Percentiles rank a stretch among this genome's conserved stretches.
Conservation (phyloP, 2,797 vertebrate genomes). For the Hipposideros larvatus region DNA sequence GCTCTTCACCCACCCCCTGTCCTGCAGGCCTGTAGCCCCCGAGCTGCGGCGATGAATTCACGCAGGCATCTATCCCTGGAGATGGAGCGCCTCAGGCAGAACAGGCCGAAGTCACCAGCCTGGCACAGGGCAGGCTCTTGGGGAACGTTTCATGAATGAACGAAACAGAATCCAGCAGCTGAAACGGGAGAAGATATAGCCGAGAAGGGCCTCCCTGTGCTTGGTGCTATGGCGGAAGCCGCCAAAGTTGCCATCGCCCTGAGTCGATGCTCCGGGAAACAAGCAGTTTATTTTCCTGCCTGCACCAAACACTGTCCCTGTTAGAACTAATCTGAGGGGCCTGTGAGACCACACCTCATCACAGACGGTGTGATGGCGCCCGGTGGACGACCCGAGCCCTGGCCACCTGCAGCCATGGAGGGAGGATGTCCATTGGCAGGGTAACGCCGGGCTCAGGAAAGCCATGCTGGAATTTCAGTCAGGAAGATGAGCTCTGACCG, state of each 20-base stretch:
- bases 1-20: neutral
- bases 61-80: fast-evolving
- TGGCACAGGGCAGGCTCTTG: neutral
- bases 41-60: fast-evolving
- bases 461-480: fast-evolving
- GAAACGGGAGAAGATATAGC: neutral
- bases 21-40: fast-evolving
- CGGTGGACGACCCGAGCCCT: neutral
- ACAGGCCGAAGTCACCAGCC: fast-evolving
- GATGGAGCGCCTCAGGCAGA: neutral
- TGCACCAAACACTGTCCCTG: too few relatives aligned
- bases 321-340: fast-evolving
- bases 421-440: neutral
- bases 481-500: fast-evolving
- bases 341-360: neutral
- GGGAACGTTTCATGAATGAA: neutral
- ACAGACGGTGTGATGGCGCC: fast-evolving
- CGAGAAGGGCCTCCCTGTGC: fast-evolving
- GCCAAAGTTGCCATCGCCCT: fast-evolving
- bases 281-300: fast-evolving
- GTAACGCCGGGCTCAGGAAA: fast-evolving
- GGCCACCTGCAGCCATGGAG: neutral
- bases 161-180: neutral
- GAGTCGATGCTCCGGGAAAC: fast-evolving
- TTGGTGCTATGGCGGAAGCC: fast-evolving